phyloP scores from a whole-genome alignment of 2,888 invertebrate species.

The Lissocephala sabroskyi region DNA sequence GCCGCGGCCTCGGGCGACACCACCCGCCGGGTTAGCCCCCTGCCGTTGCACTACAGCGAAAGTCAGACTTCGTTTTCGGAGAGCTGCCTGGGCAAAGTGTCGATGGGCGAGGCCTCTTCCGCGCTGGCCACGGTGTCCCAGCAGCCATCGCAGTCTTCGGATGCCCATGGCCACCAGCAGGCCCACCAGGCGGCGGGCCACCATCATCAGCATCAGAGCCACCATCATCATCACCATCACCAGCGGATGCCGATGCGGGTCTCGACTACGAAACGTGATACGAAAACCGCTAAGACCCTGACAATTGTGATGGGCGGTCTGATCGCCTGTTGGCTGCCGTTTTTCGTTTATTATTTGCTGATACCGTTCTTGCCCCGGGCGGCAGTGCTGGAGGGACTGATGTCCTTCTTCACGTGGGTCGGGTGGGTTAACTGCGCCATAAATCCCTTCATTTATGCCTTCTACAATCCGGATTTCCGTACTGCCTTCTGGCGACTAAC shows the following conservation, averaged over 20 bases:
- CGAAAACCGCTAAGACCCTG: conserved; percentile 89
- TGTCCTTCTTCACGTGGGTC: conserved; percentile 87
- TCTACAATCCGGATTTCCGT: conserved; percentile 90
- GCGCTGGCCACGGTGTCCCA: conserved; percentile 23
- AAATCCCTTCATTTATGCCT: conserved; percentile 93
- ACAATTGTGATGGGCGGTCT: conserved; percentile 91
- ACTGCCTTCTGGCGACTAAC: conserved; percentile 90
- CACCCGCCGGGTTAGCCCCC: conserved; percentile 9
- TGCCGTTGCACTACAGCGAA: conserved; percentile 55
- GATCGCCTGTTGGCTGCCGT: conserved; percentile 90
- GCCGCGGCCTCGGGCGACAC: conserved; percentile 17
- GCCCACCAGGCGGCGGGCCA: conserved; percentile 18
- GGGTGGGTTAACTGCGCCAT: conserved; percentile 94
- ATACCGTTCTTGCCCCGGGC: conserved; percentile 83
- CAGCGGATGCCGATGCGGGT: conserved; percentile 74
- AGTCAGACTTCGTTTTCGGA: conserved; percentile 57
- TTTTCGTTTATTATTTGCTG: conserved; percentile 86
- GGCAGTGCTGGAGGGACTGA: conserved; percentile 77
- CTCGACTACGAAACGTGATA: conserved; percentile 82
- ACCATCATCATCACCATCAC: conserved; percentile 37
- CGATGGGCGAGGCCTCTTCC: conserved; percentile 13
- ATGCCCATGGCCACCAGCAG: conserved; percentile 17
- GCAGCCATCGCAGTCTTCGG: conserved; percentile 5
- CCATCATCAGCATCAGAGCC: conserved; percentile 23
- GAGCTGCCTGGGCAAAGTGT: conserved; percentile 42